These are phyloP conservation scores for Lacerta agilis DNA, from an alignment of 2,797 vertebrate genomes.

Conservation along the genomic window DNA sequence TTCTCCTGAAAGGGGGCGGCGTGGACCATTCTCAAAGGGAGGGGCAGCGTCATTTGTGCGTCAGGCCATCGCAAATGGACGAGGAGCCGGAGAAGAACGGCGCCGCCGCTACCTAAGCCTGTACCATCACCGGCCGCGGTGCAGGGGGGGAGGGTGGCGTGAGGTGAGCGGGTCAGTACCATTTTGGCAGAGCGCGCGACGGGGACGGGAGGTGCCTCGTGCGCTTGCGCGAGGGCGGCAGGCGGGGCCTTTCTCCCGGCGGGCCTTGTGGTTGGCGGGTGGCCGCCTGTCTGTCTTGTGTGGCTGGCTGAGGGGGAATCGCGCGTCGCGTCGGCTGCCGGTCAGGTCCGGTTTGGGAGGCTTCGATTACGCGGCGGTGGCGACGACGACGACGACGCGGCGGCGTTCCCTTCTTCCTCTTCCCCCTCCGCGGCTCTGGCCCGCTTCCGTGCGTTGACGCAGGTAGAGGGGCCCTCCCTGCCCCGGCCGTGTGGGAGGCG, in stretches of 20 bases:
- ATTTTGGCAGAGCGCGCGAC: background rate
- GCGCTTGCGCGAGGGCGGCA: constrained; percentile 16
- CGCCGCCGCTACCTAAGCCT: background rate
- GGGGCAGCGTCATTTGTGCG: background rate
- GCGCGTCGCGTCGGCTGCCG: constrained; percentile 24
- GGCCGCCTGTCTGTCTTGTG: constrained; percentile 8
- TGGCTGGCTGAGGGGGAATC: background rate
- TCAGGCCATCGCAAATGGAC: background rate
- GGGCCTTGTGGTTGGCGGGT: constrained; percentile 17
- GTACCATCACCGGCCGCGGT: background rate
- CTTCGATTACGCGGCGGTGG: constrained; percentile 12
- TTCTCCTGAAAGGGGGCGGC: constrained; percentile 16
- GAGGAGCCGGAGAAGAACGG: background rate
- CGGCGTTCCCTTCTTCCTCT: background rate
- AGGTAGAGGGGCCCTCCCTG: constrained; percentile 30
- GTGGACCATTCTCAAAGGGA: background rate
- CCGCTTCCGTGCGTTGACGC: constrained; percentile 16
- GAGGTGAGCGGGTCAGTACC: background rate
- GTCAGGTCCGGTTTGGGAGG: constrained; percentile 17
- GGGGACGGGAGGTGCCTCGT: background rate
- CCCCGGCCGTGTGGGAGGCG: constrained; percentile 61
- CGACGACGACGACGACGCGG: background rate
- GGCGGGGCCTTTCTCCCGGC: constrained; percentile 18
- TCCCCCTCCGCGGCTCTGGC: constrained; percentile 10
- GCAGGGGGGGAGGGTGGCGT: too few relatives aligned